phyloP scores from a whole-genome alignment of 1,140 invertebrate species.

The Danaus plexippus region DNA sequence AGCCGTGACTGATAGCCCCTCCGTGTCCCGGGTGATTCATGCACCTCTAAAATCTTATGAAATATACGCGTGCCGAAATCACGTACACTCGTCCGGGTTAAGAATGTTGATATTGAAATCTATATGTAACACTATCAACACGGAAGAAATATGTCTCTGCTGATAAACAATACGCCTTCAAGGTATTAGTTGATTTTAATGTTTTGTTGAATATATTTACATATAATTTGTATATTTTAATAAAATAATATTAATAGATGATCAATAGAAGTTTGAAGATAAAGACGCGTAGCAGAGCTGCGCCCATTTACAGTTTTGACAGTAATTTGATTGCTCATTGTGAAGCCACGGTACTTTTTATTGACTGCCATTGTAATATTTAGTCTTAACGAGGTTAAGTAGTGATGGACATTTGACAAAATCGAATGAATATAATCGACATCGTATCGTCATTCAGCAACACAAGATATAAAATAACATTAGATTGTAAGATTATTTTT shows the following conservation, averaged over 20 bases:
- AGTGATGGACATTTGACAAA: conserved; percentile 34
- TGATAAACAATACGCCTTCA: conserved; percentile 12
- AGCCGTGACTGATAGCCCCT: conserved; percentile 64
- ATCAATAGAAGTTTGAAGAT: conserved; percentile 30
- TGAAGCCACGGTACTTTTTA: conserved; percentile 57
- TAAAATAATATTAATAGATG: too few species aligned
- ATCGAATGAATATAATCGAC: conserved; percentile 9
- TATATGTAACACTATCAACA: conserved; percentile 59
- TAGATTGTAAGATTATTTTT: too few species aligned
- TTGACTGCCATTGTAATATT: conserved; percentile 47
- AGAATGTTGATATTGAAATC: conserved; percentile 71
- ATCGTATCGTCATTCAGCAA: too few species aligned
- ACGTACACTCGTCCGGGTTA: conserved; percentile 63
- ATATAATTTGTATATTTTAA: too few species aligned
- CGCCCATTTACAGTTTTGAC: conserved; percentile 35
- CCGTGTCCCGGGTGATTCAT: conserved; percentile 68
- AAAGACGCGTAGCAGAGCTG: conserved; percentile 36
- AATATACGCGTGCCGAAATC: conserved; percentile 65
- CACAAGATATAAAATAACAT: too few species aligned
- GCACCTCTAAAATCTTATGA: conserved; percentile 71
- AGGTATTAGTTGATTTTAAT: too few species aligned
- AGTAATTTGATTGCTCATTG: conserved; percentile 67
- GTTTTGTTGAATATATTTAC: too few species aligned
- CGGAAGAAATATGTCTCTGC: conserved; percentile 35
- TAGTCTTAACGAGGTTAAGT: conserved; percentile 32